phyloP scores from a whole-genome alignment of 2,888 invertebrate species.

The Orchesella flavescens region DNA sequence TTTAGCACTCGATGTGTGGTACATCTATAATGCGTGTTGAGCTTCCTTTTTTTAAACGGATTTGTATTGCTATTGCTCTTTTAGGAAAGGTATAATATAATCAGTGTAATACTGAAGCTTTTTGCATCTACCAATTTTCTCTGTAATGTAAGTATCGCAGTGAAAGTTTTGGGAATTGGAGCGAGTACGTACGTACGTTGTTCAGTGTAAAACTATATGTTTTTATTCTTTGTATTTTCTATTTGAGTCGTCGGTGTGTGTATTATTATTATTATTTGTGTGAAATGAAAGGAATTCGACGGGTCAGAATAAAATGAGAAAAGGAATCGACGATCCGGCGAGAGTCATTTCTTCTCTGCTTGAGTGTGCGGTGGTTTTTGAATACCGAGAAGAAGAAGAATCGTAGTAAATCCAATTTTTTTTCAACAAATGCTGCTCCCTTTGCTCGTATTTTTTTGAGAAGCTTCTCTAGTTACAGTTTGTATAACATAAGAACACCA shows the following conservation, averaged over 20 bases:
- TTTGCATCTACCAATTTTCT: background rate
- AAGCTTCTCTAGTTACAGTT: too few relatives aligned
- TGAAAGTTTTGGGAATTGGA: background rate
- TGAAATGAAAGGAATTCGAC: constrained; percentile 21
- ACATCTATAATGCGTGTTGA: too few relatives aligned
- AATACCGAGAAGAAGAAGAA: constrained; percentile 8
- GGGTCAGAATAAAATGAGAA: constrained; percentile 12
- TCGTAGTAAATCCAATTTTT: constrained; percentile 11
- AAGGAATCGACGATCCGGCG: constrained; percentile 17
- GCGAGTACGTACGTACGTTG: constrained; percentile 14
- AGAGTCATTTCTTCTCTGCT: background rate
- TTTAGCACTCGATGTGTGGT: too few relatives aligned
- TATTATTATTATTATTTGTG: constrained; percentile 27
- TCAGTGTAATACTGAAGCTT: too few relatives aligned
- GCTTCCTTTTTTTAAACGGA: too few relatives aligned
- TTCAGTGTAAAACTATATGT: too few relatives aligned
- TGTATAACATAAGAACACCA: too few relatives aligned
- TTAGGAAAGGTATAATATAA: too few relatives aligned
- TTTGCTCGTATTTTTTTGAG: background rate
- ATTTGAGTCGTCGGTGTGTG: too few relatives aligned
- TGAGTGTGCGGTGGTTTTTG: background rate
- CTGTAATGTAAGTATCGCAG: background rate
- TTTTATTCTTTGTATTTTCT: background rate
- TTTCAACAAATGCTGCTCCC: constrained; percentile 18
- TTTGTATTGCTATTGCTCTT: background rate